Percentiles rank a stretch among this genome's conserved stretches.
Evolutionary conservation across 23 tunicate species (phyloP).

Genomic region (Corella eumyota): DNA sequence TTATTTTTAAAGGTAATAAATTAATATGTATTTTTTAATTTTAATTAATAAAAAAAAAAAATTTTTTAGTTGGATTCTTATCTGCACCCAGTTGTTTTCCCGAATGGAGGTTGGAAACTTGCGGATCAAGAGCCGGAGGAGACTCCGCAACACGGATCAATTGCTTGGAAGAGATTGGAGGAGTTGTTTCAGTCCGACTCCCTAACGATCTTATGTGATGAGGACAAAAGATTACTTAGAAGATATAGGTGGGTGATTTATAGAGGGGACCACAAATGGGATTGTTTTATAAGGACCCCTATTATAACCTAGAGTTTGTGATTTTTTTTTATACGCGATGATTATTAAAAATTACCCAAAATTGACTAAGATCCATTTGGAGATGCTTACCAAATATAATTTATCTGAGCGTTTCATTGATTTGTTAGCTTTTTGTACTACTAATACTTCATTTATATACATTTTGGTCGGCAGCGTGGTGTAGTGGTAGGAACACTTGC

Average conservation of each 20-base stretch:
- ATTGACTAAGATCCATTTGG: too few relatives aligned
- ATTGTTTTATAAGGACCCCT: too few relatives aligned
- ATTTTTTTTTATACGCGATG: too few relatives aligned
- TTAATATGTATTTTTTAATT: too few relatives aligned
- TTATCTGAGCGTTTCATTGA: too few relatives aligned
- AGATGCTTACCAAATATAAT: too few relatives aligned
- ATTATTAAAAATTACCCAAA: too few relatives aligned
- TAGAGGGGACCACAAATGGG: background rate
- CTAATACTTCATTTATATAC: too few relatives aligned
- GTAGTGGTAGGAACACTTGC: too few relatives aligned
- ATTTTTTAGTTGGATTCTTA: conserved; percentile 62
- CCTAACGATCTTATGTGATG: conserved; percentile 27
- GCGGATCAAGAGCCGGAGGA: conserved; percentile 26
- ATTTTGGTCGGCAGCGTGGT: too few relatives aligned
- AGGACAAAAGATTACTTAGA: conserved; percentile 29
- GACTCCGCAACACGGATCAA: conserved; percentile 39
- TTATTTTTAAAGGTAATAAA: background rate
- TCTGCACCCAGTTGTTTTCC: conserved; percentile 90
- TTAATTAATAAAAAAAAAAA: background rate
- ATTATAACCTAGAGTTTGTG: too few relatives aligned
- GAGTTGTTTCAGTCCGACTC: conserved; percentile 59
- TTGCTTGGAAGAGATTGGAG: conserved; percentile 58
- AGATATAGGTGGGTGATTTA: conserved; percentile 44
- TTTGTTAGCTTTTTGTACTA: too few relatives aligned
- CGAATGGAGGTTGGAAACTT: conserved; percentile 60